Evolutionary conservation across 2,888 invertebrate species (phyloP).

Genomic region (Anarsia innoxiella): DNA sequence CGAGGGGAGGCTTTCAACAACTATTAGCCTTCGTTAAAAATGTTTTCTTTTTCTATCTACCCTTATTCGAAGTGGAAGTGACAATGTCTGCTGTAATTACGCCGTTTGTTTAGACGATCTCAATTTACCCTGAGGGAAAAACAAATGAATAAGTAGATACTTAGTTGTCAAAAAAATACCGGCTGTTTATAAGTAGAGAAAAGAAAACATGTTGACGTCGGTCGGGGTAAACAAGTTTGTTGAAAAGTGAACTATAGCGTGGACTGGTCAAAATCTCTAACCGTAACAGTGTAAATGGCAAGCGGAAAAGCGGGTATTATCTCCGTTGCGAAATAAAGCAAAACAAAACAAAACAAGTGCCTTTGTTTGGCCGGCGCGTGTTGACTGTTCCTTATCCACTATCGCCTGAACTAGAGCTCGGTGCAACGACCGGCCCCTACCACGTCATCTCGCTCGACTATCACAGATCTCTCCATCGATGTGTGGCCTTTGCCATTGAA

Average conservation of each 20-base stretch:
- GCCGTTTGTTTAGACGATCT: no score
- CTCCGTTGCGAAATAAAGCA: slow-evolving; percentile 58
- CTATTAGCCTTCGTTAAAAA: slow-evolving; percentile 36
- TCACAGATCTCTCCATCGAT: background rate
- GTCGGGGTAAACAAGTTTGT: background rate
- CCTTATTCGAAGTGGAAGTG: slow-evolving; percentile 2
- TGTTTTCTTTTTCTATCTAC: slow-evolving; percentile 7
- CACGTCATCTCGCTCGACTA: slow-evolving; percentile 24
- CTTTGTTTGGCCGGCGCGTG: slow-evolving; percentile 60
- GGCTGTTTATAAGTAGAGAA: no score
- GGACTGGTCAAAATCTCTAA: slow-evolving; percentile 1
- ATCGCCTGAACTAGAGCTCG: slow-evolving; percentile 56
- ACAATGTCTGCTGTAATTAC: slow-evolving; percentile 3
- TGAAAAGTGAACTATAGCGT: background rate
- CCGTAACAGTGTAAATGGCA: slow-evolving; percentile 6
- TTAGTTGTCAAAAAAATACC: no score
- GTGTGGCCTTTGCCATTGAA: slow-evolving; percentile 1
- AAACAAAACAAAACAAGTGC: slow-evolving; percentile 63
- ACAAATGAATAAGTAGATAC: no score
- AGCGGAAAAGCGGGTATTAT: slow-evolving; percentile 50
- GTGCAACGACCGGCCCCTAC: slow-evolving; percentile 52
- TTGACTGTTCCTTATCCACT: slow-evolving; percentile 68
- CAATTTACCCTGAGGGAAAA: no score
- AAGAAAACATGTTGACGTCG: background rate
- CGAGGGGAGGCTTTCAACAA: slow-evolving; percentile 37